These are phyloP conservation scores for Epinotia ramella DNA, from an alignment of 2,888 invertebrate genomes.

Conservation along the genomic window DNA sequence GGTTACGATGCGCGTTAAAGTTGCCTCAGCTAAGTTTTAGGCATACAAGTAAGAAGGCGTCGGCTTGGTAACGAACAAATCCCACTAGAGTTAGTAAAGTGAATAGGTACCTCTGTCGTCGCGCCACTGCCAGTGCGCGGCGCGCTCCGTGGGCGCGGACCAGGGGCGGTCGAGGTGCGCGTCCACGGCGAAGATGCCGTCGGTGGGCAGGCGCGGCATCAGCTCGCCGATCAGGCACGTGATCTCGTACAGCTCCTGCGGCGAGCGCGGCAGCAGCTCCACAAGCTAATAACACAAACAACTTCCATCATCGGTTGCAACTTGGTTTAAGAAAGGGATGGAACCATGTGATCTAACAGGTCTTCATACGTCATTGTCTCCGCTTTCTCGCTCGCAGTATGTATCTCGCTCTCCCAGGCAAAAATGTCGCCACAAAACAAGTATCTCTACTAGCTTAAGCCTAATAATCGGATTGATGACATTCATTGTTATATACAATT, in stretches of 20 bases:
- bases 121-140: conserved; percentile 98
- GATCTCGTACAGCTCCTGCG: conserved; percentile 98
- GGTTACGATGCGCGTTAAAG: too few species aligned
- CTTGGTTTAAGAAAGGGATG: too few species aligned
- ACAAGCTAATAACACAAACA: conserved; percentile 80
- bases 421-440: too few species aligned
- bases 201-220: conserved; percentile 97
- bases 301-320: neutral
- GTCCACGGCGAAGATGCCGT: conserved; percentile 98
- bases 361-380: too few species aligned
- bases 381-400: too few species aligned
- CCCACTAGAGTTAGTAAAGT: neutral
- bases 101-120: conserved; percentile 92
- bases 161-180: conserved; percentile 92
- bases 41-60: neutral
- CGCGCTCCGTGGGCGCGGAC: conserved; percentile 92
- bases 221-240: conserved; percentile 98
- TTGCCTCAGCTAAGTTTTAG: too few species aligned
- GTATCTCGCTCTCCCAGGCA: too few species aligned
- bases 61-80: neutral
- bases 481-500: too few species aligned
- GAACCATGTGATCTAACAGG: too few species aligned
- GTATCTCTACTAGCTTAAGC: too few species aligned
- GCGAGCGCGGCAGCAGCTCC: conserved; percentile 95
- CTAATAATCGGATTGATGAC: too few species aligned